Base-by-base conservation (phyloP, 2,797 vertebrate genomes). In the Manis pentadactyla region DNA sequence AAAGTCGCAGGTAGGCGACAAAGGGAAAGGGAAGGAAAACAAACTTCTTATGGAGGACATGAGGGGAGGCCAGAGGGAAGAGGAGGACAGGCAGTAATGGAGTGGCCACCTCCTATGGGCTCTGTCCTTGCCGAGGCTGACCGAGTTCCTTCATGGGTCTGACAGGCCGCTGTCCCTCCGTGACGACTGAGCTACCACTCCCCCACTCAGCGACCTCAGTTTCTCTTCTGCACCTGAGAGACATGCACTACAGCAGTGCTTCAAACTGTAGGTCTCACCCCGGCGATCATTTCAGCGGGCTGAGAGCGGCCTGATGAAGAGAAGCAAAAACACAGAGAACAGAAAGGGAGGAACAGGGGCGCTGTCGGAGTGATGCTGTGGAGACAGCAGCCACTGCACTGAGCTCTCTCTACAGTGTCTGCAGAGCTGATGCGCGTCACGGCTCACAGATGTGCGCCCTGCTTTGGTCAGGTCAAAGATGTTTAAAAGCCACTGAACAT, bases 21-120 rank as follows among this genome's bases (percentile, higher is more conserved):
- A 61, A 55, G n/a, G n/a, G 13, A 84, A 85, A 69, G 8, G 23
- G 73, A 79, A 68, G 15, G 51, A 87, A 89, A 93, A 83, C 77
- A 87, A 29, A 75, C 39, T 49, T 12, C 10, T 39, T n/a, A 34
- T 15, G 14, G 49, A 90, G 4, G 77, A 79, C 74, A 42, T 29
- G 29, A 18, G 19, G 8, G 31, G 0, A 4, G 31, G 12, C 10
- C 46, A n/a, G 71, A 21, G 34, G n/a, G 64, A 74, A 61, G n/a
- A n/a, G n/a, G 49, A n/a, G 59, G 49, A 23, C 0, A 3, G 25
- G 27, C 13, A 57, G 13, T 21, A 19, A 7, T 1, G 4, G n/a
- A 49, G 77, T 21, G 7, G 0, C n/a, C 2, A 0, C 18, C 31
- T 34, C 77, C 69, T 21, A 3, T 1, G 29, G 27, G 21, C 42